Base-by-base conservation (phyloP, 2,797 vertebrate species). In the Ptychadena robeensis region DNA sequence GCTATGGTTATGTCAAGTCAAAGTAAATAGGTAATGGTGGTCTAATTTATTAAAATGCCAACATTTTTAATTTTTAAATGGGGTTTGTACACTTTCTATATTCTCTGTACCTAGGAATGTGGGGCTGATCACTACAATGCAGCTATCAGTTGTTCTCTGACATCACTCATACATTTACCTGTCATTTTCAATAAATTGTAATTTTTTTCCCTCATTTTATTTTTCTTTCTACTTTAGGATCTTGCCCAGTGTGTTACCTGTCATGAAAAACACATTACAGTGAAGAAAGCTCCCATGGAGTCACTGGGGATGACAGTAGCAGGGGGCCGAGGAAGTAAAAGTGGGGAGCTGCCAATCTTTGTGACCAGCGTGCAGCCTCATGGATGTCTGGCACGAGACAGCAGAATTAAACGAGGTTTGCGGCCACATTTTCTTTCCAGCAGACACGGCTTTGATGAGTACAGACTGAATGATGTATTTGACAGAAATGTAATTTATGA, bases 301-400 rank as follows among this genome's bases (percentile, higher is more conserved):
- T 99, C 98, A 83, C 94, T 99, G 82, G 98, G 98, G 78, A 99
- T 99, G 98, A 99, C 98, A 0, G 98, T 99, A 6, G 98, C 98
- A 0, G 98, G 98, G 65, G 98, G 98, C 65, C 93, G 97, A 89
- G 96, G 97, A 86, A 99, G 98, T 86, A 98, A 97, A 89, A 99
- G 97, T 44, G 98, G 98, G 0, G 97, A 99, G 81, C 91, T 99
- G 90, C 98, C 98, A 3, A 99, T 99, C 90, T 99, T 99, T 12
- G 98, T 99, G 86, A 99, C 98, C 37, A 99, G 98, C 0, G 97
- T 99, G 63, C 98, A 99, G 73, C 96, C 96, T 1, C 97, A 99
- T 0, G 98, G 98, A 88, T 99, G 98, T 89, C 91, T 99, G 86
- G 96, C 97, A 0, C 93, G 97, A 85, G 98, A 98, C 0, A 97